Evolutionary conservation across 2,888 invertebrate species (phyloP).

Genomic region (Drosophila planitibia): DNA sequence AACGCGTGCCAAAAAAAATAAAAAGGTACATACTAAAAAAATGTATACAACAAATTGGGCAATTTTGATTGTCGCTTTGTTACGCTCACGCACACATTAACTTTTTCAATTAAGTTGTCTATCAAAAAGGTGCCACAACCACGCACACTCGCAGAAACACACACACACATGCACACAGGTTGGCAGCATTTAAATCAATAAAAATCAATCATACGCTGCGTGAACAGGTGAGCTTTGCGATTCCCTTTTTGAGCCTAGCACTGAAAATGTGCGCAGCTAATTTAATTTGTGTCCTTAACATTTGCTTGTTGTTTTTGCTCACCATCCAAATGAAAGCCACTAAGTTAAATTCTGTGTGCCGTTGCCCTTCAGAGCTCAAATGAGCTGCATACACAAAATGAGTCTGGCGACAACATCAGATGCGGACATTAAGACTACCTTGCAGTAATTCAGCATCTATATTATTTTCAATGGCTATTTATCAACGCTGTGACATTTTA

Average conservation of each 20-base stretch:
- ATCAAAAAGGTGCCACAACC: slow-evolving; percentile 51
- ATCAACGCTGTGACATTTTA: neutral
- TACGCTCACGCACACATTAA: slow-evolving; percentile 61
- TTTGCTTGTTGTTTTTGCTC: slow-evolving; percentile 16
- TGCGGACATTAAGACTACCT: neutral
- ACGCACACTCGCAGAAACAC: slow-evolving; percentile 1
- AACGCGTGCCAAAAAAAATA: slow-evolving; percentile 33
- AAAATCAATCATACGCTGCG: slow-evolving; percentile 72
- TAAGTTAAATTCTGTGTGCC: slow-evolving; percentile 22
- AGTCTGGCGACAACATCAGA: neutral
- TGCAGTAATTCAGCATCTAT: too few species aligned
- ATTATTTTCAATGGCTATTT: neutral
- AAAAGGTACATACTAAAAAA: slow-evolving; percentile 9
- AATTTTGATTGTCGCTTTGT: slow-evolving; percentile 44
- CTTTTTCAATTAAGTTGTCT: slow-evolving; percentile 78
- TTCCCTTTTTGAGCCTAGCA: slow-evolving; percentile 7
- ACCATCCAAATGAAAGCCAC: slow-evolving; percentile 54
- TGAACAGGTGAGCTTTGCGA: slow-evolving; percentile 21
- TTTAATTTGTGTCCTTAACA: slow-evolving; percentile 57
- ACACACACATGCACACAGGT: slow-evolving; percentile 11
- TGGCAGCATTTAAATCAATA: slow-evolving; percentile 66
- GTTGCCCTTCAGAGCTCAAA: slow-evolving; percentile 32
- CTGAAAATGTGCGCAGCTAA: slow-evolving; percentile 53
- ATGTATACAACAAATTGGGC: slow-evolving; percentile 42
- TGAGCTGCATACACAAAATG: slow-evolving; percentile 1